Conservation (phyloP, 2,888 invertebrate genomes). For the Augiades crinisus region DNA sequence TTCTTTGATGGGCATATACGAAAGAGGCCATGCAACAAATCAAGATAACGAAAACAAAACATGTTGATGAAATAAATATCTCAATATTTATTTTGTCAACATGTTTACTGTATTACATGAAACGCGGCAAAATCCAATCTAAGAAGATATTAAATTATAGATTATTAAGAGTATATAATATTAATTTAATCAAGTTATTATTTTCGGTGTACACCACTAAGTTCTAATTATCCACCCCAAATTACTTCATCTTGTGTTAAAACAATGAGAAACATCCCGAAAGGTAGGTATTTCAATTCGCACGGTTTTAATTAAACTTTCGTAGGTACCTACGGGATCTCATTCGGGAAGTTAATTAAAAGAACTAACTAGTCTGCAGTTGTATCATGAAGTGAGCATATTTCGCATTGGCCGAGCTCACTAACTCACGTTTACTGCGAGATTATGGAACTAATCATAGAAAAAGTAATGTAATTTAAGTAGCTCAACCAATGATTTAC, state of each 20-base stretch:
- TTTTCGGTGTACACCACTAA: constrained; percentile 4
- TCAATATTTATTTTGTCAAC: too few relatives aligned
- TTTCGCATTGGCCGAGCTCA: background rate
- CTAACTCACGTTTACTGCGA: background rate
- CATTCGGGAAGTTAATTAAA: constrained; percentile 26
- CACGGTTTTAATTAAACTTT: constrained; percentile 59
- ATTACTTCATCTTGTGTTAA: constrained; percentile 13
- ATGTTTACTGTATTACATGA: too few relatives aligned
- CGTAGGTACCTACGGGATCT: constrained; percentile 27
- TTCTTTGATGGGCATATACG: too few relatives aligned
- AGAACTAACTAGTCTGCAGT: constrained; percentile 15
- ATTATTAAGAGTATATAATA: too few relatives aligned
- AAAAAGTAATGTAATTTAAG: too few relatives aligned
- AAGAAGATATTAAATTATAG: too few relatives aligned
- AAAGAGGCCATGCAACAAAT: too few relatives aligned
- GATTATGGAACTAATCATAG: too few relatives aligned
- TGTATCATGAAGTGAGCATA: constrained; percentile 21
- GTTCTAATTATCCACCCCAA: constrained; percentile 18
- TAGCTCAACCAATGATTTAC: too few relatives aligned
- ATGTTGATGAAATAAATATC: too few relatives aligned
- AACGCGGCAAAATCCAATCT: too few relatives aligned
- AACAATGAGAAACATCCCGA: constrained; percentile 40
- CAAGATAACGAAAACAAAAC: too few relatives aligned
- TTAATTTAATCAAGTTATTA: constrained; percentile 7
- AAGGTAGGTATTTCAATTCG: constrained; percentile 60